Evolutionary conservation across 2,888 invertebrate genomes (phyloP).

Genomic region (Tholera decimalis): DNA sequence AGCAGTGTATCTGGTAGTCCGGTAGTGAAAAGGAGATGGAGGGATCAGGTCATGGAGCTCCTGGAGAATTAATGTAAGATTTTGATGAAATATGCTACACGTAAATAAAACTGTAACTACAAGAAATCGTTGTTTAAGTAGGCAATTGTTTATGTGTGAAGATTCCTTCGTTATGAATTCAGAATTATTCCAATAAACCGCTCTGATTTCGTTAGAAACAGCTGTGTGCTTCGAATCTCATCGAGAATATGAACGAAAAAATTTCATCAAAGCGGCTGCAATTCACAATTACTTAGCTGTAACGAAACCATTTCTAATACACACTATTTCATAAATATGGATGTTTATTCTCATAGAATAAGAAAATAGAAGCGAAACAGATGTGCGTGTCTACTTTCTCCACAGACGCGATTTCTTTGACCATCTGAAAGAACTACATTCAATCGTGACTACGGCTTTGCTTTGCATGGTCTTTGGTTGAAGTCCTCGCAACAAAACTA

Average conservation of each 20-base stretch:
- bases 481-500: no score
- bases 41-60: no score
- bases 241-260: slow-evolving; percentile 20
- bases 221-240: neutral
- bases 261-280: slow-evolving; percentile 17
- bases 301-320: slow-evolving; percentile 47
- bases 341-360: slow-evolving; percentile 34
- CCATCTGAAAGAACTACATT: neutral
- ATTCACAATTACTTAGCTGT: slow-evolving; percentile 40
- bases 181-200: neutral
- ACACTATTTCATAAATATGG: slow-evolving; percentile 51
- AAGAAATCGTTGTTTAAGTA: neutral
- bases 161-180: neutral
- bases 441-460: no score
- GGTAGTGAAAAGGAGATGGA: no score
- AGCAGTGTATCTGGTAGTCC: no score
- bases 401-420: neutral
- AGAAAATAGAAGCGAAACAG: slow-evolving; percentile 13
- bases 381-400: neutral
- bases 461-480: no score
- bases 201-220: slow-evolving; percentile 12
- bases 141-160: neutral
- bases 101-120: neutral
- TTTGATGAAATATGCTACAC: no score
- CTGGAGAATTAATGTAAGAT: no score